Base-by-base conservation (phyloP, 1,140 invertebrate species). In the Apis florea region DNA sequence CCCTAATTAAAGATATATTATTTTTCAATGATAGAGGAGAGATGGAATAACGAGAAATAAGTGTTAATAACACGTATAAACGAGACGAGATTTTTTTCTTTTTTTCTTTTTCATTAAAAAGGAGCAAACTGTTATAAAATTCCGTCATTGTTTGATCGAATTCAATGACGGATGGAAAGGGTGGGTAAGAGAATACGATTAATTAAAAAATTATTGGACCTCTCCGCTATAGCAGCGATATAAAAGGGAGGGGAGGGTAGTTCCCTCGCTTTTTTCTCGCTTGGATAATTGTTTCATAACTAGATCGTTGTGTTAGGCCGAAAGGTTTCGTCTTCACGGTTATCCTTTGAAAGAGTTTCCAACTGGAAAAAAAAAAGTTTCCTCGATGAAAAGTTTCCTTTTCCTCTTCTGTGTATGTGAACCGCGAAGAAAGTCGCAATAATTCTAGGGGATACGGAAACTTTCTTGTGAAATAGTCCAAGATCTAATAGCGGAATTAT, bases 381-480 rank as follows among this genome's bases (percentile, higher is more conserved):
- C 47, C 59, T n/a, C 54, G 72, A 64, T 64, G 79, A 87, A 63
- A 80, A 80, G 61, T 83, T 87, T 77, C 69, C 51, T 58, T 72
- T 53, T 74, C 72, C 47, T 61, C 49, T 26, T 47, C 31, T 67
- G 49, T 26, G 40, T 40, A 40, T 75, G 79, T 63, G 61, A 68
- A 74, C 63, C 61, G n/a, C 70, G 47, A 70, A 19, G 63, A 51
- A 82, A 73, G 67, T 83, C 54, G 70, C 80, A 79, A 88, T 87
- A 80, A 87, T 82, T 88, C 77, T 72, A 70, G 72, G 40, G 61
- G 81, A 79, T 70, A 67, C 75, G 78, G 31, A 75, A 87, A 87
- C 70, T 87, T 87, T 79, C 70, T 26, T 12, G 56, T 21, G 26
- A 77, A 81, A 81, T 83, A 86, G 67, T 75, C 59, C 51, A 79